phyloP scores from a whole-genome alignment of 2,888 invertebrate genomes.

The Dioctria rufipes region DNA sequence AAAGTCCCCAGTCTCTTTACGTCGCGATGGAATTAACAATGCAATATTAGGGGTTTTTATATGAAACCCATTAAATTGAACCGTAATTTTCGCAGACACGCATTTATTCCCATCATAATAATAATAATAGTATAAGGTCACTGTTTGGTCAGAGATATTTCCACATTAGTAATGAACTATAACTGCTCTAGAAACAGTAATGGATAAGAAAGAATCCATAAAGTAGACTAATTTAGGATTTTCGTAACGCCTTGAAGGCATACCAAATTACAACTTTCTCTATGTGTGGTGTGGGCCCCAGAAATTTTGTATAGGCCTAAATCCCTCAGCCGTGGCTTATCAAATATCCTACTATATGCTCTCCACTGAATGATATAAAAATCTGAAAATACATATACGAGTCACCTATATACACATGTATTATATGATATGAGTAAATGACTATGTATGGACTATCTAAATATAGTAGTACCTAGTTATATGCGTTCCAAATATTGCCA shows the following conservation, averaged over 20 bases:
- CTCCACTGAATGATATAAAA: no score
- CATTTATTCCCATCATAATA: not conserved
- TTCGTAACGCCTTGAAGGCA: slow-evolving; percentile 5
- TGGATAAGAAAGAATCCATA: slow-evolving; percentile 4
- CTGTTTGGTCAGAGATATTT: not conserved
- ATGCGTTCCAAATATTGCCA: no score
- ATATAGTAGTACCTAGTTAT: no score
- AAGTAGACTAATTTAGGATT: slow-evolving; percentile 7
- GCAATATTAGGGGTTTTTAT: not conserved
- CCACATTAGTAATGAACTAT: not conserved
- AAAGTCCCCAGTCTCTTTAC: not conserved
- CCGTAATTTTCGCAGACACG: not conserved
- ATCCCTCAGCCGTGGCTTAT: not conserved
- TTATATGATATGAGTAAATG: no score
- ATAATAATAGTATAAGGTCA: no score
- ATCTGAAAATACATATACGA: no score
- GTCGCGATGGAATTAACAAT: not conserved
- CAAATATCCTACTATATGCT: no score
- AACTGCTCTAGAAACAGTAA: not conserved
- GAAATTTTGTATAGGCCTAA: not conserved
- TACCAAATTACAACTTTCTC: slow-evolving; percentile 4
- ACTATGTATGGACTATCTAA: no score
- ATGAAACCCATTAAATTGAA: not conserved
- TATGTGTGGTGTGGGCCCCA: not conserved
- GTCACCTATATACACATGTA: no score